Conservation (phyloP, 2,113 vertebrate species). For the Macrotus californicus region DNA sequence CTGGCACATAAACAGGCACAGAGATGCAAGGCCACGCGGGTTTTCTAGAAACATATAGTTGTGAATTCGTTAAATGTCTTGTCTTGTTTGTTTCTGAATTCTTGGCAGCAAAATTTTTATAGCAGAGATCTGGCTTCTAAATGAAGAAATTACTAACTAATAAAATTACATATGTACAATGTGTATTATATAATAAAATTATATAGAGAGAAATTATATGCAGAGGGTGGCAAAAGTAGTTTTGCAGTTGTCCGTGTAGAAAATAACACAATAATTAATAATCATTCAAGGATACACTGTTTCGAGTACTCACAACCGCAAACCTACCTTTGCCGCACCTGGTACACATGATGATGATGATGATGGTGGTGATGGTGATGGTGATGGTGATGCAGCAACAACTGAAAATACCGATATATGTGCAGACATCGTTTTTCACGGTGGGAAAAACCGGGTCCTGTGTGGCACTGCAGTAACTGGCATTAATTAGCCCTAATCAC, state of each 20-base stretch:
- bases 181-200: too few species aligned
- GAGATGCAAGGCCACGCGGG: neutral
- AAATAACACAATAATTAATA: neutral
- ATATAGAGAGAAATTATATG: neutral
- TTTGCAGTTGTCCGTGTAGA: neutral
- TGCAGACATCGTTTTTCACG: neutral
- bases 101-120: neutral
- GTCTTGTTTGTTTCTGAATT: neutral
- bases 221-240: neutral
- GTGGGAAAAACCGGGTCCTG: neutral
- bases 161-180: neutral
- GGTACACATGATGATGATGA: accelerated
- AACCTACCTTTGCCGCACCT: too few species aligned
- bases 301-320: neutral
- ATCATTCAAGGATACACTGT: accelerated
- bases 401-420: neutral
- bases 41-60: neutral
- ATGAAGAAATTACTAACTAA: neutral
- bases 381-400: neutral
- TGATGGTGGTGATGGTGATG: neutral
- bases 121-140: neutral
- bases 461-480: neutral
- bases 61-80: neutral
- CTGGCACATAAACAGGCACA: neutral
- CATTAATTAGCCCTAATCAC: neutral